Conservation (phyloP, 2,113 vertebrate species). For the Otocyon megalotis region DNA sequence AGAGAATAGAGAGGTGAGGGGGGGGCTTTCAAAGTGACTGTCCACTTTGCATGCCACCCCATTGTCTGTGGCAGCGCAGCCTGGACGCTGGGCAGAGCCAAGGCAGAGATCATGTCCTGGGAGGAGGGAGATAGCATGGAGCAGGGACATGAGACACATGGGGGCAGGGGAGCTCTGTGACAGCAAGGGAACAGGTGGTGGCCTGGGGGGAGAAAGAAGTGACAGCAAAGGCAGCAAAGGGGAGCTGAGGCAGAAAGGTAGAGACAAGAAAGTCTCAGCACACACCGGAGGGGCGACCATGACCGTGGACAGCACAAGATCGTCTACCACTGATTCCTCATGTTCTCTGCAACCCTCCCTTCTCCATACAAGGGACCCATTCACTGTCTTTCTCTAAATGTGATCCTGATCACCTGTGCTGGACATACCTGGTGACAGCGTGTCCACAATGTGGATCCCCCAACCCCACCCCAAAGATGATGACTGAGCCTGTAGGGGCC, state of each 20-base stretch:
- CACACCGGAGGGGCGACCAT: background rate
- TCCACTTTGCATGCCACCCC: background rate
- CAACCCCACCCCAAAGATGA: background rate
- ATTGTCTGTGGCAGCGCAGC: background rate
- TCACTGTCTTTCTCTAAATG: background rate
- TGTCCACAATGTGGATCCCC: background rate
- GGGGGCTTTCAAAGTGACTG: background rate
- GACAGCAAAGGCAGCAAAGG: background rate
- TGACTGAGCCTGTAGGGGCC: background rate
- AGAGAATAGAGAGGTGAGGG: background rate
- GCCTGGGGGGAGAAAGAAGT: background rate
- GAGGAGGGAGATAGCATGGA: background rate
- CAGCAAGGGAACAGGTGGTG: background rate
- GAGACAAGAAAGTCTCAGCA: background rate
- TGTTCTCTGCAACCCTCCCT: background rate
- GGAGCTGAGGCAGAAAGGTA: background rate
- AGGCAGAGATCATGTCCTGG: background rate
- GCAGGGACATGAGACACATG: background rate
- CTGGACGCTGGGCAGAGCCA: background rate
- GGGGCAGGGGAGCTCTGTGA: background rate
- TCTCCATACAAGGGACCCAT: background rate
- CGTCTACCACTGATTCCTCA: rapidly evolving
- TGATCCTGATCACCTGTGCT: background rate
- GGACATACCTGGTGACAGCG: background rate
- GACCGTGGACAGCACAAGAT: background rate